Evolutionary conservation across 2,888 invertebrate genomes (phyloP), one percentile per base, ranked within the genome.

Genomic region (Oxycera nigricornis): DNA sequence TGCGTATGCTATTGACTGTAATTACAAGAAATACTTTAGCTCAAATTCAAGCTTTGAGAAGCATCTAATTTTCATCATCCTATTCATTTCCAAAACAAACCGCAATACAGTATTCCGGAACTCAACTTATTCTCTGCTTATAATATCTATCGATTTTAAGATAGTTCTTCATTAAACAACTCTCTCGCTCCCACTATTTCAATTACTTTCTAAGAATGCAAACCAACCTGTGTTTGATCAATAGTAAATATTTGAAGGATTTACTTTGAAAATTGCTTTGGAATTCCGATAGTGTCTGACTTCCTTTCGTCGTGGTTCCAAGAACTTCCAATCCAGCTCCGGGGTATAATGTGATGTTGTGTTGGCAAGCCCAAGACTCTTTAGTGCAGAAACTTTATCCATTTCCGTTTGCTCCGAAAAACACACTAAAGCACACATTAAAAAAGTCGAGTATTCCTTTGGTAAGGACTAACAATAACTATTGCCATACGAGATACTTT

Each of bases 381-480:
- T 80, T 79, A 78, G 77, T 82, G 41, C 80, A 81, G 72, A 81
- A 82, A 76, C 81, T 81, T 7, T 82, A 82, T 81, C 84, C 84
- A 11, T 79, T 81, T 77, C 81, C 78, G 26, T 77, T 77, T 59
- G 76, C 76, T 39, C 77, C 81, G 35, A 79, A 82, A 79, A 79
- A 83, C 35, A 82, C 81, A 79, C 79, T 83, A 22, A 85, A 85
- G 79, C 79, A 81, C 73, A 77, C 80, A 28, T 78, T 85, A 24
- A 79, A 83, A 73, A 83, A 82, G 61, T 85, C 85, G 39, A 85
- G 83, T 78, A 80, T 85, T 74, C 85, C 85, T 57, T 82, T 85
- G 79, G 85, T 85, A 83, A 84, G 85, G 46, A 46, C 4, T 17
- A 46, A 11, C 46, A 2, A 46, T 46, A 46, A 46, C 46, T n/a